These are phyloP conservation scores for Lutjanus campechanus DNA, from an alignment of 2,797 vertebrate species.

Conservation along the genomic window DNA sequence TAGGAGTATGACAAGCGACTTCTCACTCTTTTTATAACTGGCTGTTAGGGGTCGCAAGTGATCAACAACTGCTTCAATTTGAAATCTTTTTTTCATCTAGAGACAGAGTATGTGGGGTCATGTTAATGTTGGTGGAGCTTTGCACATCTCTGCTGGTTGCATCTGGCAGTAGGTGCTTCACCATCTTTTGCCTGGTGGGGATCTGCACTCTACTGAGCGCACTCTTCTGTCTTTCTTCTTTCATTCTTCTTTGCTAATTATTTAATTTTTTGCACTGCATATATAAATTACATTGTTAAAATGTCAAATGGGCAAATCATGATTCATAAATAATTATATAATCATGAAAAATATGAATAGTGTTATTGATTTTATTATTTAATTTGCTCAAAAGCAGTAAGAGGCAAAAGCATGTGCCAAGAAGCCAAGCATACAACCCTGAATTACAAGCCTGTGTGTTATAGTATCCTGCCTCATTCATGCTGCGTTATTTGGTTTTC, in stretches of 20 bases:
- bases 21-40: too few species aligned
- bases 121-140: too few species aligned
- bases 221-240: too few species aligned
- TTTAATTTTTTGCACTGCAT: background rate
- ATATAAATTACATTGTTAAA: background rate
- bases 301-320: background rate
- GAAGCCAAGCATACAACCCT: background rate
- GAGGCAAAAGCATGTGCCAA: conserved; percentile 18
- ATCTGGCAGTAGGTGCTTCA: too few species aligned
- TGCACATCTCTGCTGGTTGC: too few species aligned
- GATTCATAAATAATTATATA: background rate
- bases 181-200: too few species aligned
- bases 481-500: conserved; percentile 34
- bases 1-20: too few species aligned
- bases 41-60: too few species aligned
- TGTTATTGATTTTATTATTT: background rate
- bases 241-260: background rate
- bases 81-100: too few species aligned
- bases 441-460: conserved; percentile 33
- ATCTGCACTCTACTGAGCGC: too few species aligned
- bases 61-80: too few species aligned
- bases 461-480: conserved; percentile 45
- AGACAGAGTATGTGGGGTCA: too few species aligned
- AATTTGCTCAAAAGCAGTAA: background rate
- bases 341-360: background rate